Evolutionary conservation across 2,888 invertebrate species (phyloP), one percentile per base, ranked within the genome.

Genomic region (Antheraea yamamai): DNA sequence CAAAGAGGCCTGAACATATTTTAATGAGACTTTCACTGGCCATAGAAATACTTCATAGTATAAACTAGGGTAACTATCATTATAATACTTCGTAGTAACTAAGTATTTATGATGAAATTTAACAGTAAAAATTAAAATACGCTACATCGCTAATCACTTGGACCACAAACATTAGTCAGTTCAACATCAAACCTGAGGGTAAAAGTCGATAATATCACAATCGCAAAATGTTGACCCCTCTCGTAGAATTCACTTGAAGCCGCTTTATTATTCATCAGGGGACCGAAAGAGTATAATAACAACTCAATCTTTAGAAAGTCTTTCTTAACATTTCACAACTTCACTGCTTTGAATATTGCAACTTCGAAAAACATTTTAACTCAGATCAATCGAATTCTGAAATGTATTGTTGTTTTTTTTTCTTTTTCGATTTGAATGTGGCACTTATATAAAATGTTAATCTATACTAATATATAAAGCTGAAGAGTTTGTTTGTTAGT

Each of bases 191-290:
- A 75, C 58, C 47, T 75, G 47, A 47, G 71, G 74, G 61, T 47
- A 61, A 75, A 75, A 75, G 71, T 75, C 47, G 61, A 72, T 71
- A 75, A 64, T 75, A 61, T 75, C 71, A 74, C 74, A 75, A 72
- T 70, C 61, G 61, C 10, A 47, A 47, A 47, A n/a, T 26, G 66
- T 71, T 71, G 52, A 66, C 74, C 71, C 35, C 61, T 61, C 61
- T 26, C 47, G 26, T 58, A 26, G 66, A 52, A 71, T 74, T 30
- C 71, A 47, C 71, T 72, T 61, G 18, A 61, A 71, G 6, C 61
- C 39, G 4, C 70, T 39, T 66, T 70, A 70, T 70, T 70, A 70
- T 70, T 70, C 70, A 70, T 70, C 70, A 70, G 39, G 20, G 39
- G 70, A 39, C 70, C 39, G 10, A 39, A 70, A 39, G 70, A n/a